These are phyloP conservation scores for Anomalospiza imberbis DNA, from an alignment of 2,797 vertebrate genomes.

Conservation along the genomic window DNA sequence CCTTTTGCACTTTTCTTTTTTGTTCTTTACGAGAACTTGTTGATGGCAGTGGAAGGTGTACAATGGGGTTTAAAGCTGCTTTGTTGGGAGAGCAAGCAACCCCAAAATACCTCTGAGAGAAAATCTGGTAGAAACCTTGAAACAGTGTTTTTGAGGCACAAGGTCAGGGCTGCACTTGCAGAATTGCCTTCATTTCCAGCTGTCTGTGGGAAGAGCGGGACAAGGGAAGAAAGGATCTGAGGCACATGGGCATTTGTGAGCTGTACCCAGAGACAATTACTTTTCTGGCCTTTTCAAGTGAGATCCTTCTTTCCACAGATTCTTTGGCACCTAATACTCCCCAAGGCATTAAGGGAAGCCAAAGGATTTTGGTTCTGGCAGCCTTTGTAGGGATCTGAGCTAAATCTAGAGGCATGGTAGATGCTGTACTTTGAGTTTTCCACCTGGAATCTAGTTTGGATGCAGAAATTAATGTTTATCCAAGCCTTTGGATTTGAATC, in stretches of 20 bases:
- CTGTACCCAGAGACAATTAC: neutral
- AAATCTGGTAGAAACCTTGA: neutral
- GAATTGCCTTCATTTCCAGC: neutral
- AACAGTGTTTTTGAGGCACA: neutral
- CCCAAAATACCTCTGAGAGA: neutral
- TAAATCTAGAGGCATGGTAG: neutral
- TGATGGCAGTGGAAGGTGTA: neutral
- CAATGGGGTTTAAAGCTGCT: neutral
- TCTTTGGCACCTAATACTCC: neutral
- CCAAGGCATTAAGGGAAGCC: neutral
- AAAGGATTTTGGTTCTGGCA: neutral
- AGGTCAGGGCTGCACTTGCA: neutral
- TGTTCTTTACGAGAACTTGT: neutral
- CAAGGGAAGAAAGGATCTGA: neutral
- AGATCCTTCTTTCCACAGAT: neutral
- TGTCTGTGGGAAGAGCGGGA: neutral
- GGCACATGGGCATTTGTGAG: neutral
- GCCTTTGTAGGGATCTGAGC: neutral
- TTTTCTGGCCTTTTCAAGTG: neutral
- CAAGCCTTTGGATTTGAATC: neutral
- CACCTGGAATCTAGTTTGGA: neutral
- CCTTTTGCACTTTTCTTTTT: neutral
- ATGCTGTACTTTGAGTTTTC: neutral
- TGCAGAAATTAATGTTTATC: neutral
- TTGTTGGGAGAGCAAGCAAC: neutral